Percentiles rank a stretch among this genome's conserved stretches.
Evolutionary conservation across 2,888 invertebrate genomes (phyloP).

Genomic region (Watsonalla cultraria): DNA sequence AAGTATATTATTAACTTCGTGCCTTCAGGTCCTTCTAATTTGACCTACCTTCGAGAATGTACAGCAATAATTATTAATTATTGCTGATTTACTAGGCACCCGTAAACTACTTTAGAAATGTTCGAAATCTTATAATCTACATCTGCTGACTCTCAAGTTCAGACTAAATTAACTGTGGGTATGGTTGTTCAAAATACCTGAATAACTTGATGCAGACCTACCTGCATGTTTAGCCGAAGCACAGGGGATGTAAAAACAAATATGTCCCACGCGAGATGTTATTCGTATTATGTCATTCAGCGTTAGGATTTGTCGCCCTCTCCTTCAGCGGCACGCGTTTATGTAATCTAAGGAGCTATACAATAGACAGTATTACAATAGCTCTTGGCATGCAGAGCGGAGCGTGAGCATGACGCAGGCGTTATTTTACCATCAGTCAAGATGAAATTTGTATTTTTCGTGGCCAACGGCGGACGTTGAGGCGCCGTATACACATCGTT

Average conservation of each 20-base stretch:
- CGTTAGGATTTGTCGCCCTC: conserved; percentile 17
- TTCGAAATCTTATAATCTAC: no score
- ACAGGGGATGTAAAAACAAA: background rate
- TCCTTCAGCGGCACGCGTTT: conserved; percentile 40
- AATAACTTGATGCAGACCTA: no score
- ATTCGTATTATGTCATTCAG: conserved; percentile 5
- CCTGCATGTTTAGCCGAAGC: no score
- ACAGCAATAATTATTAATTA: no score
- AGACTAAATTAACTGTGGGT: no score
- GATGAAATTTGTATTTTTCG: conserved; percentile 77
- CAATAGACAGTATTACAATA: conserved; percentile 57
- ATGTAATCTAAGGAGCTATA: conserved; percentile 57
- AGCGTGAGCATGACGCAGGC: conserved; percentile 70
- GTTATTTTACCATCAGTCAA: conserved; percentile 75
- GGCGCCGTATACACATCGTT: conserved; percentile 67
- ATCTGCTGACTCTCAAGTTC: no score
- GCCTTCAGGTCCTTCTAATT: no score
- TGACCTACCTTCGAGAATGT: no score
- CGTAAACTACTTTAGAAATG: no score
- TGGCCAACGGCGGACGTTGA: conserved; percentile 66
- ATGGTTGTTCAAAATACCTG: no score
- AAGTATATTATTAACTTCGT: no score
- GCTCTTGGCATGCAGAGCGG: conserved; percentile 65
- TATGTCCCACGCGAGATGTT: background rate
- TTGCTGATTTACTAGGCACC: no score